Evolutionary conservation across 37 sponge, comb jelly and placozoan species (phyloP).

Genomic region (Hexactinellida sp.): DNA sequence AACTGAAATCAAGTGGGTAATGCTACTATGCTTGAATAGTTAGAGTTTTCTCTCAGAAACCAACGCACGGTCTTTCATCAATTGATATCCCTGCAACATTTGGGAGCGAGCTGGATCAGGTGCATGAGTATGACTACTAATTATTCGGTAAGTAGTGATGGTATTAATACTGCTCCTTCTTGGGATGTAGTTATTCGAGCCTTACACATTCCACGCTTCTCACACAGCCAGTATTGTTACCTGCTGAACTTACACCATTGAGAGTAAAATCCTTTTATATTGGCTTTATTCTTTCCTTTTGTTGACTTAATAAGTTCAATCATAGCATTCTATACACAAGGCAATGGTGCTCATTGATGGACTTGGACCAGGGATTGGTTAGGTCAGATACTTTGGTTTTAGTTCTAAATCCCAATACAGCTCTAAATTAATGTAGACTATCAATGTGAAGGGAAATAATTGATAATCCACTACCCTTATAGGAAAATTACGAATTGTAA

Average conservation of each 20-base stretch:
- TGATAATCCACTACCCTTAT: no score
- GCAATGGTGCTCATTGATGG: no score
- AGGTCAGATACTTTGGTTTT: no score
- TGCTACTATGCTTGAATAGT: conserved; percentile 11
- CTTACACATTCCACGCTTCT: conserved; percentile 11
- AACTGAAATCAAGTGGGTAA: neutral
- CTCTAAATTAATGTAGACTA: no score
- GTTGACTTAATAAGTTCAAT: conserved; percentile 12
- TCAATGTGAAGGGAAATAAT: no score
- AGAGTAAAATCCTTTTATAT: conserved; percentile 17
- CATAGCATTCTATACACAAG: no score
- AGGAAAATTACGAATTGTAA: no score
- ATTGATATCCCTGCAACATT: conserved; percentile 5
- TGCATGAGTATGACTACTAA: neutral
- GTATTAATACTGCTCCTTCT: neutral
- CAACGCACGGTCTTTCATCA: conserved; percentile 13
- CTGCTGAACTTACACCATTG: neutral
- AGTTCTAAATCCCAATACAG: no score
- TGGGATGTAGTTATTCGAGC: neutral
- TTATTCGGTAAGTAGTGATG: neutral
- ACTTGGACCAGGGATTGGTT: no score
- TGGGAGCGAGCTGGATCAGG: conserved; percentile 15
- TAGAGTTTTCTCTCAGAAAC: neutral
- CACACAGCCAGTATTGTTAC: neutral
- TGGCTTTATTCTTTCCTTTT: conserved; percentile 2